Base-by-base conservation (phyloP, 2,113 vertebrate species). In the Centrocercus urophasianus region DNA sequence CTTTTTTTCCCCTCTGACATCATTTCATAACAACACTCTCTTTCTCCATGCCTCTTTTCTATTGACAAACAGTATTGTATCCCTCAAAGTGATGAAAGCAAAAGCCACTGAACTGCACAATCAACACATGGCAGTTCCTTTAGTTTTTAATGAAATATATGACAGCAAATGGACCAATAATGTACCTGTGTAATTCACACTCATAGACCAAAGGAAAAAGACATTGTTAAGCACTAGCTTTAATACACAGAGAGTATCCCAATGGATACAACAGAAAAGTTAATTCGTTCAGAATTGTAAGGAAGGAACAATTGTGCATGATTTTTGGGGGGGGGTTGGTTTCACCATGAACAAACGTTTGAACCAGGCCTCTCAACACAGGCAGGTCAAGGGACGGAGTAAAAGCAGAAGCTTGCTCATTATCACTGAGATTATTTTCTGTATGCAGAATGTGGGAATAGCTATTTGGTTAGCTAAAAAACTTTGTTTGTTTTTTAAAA, bases 241-340 rank as follows among this genome's bases (percentile, higher is more conserved):
- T 96, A 93, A 95, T 95, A 90, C 81, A 93, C 91, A 93, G 83
- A 2, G 2, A 82, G 94, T 94, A 95, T 96, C 93, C 70, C 95
- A 93, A 93, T 5, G 92, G 96, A 95, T 95, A 97, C 91, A 91
- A 96, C 86, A 80, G 81, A 92, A 92, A 94, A 95, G 77, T 93
- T 88, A 93, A 95, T 94, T 93, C 93, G 60, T 93, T 96, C 91
- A 92, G 95, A 96, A 95, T 93, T 92, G 91, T 93, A 95, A 91
- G 93, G 88, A 88, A 96, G 76, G 89, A 89, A 90, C 77, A 80
- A 42, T 93, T 94, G 95, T 86, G 85, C 79, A 38, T 38, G 38
- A 38, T 38, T 38, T 38, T 38, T 38, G 9, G 38, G 38, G 38
- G 36, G 36, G 38, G 38, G 9, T 38, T 38, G 38, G 83, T 91